Percentiles rank a stretch among this genome's conserved stretches.
phyloP scores from a whole-genome alignment of 2,888 invertebrate species.

The Dryomyza anilis region DNA sequence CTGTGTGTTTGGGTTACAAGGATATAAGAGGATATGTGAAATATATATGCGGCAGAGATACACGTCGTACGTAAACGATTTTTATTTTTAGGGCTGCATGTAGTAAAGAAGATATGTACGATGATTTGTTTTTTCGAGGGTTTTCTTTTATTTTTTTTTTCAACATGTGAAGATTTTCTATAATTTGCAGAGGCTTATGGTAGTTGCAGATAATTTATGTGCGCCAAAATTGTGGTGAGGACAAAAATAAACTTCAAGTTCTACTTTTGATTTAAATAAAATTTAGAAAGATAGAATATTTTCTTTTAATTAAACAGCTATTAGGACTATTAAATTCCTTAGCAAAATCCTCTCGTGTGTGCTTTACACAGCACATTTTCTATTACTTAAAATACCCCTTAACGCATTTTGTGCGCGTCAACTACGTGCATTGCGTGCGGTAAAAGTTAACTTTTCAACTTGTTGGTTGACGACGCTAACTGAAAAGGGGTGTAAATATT shows the following conservation, averaged over 20 bases:
- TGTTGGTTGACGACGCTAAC: not conserved
- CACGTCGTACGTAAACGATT: not conserved
- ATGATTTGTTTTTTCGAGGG: conserved; percentile 1
- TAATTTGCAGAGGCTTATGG: conserved; percentile 57
- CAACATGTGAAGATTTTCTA: conserved; percentile 51
- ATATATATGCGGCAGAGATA: no score
- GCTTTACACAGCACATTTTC: conserved; percentile 6
- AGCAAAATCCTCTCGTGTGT: not conserved
- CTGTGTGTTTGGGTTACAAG: not conserved
- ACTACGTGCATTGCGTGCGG: not conserved
- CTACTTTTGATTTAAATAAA: not conserved
- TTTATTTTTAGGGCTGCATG: not conserved
- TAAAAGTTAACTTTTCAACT: no score
- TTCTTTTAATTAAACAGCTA: conserved; percentile 23
- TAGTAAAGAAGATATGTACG: not conserved
- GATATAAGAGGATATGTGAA: conserved; percentile 20
- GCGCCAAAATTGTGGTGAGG: not conserved
- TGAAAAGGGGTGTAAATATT: no score
- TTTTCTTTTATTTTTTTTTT: not conserved
- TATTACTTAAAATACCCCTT: no score
- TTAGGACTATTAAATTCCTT: not conserved
- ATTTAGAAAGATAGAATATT: no score
- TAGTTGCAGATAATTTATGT: conserved; percentile 26
- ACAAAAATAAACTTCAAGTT: not conserved
- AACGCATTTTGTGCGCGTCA: conserved; percentile 3